Evolutionary conservation across 2,113 vertebrate species (phyloP), one percentile per base, ranked within the genome.

Genomic region (Tor tambroides): DNA sequence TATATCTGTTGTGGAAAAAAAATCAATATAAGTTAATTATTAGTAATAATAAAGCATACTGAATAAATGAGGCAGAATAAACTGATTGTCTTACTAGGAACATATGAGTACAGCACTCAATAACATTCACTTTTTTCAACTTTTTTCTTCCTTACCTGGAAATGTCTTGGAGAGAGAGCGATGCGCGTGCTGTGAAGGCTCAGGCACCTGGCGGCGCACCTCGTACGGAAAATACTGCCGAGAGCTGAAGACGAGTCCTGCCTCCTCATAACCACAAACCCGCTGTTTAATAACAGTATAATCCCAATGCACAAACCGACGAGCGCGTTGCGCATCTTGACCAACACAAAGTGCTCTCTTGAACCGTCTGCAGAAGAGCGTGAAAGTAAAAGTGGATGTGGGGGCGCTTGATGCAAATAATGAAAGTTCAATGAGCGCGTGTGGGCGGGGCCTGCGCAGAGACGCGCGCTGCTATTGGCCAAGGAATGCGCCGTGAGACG

Each of bases 131-230:
- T 51, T 76, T 28, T 41, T 28, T 28, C 2, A 17, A 38, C 56
- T 75, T 82, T 61, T 11, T 54, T 19, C 49, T 78, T 78, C 28
- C 63, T 78, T 85, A 94, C 92, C 91, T 92, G 91, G 93, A 95
- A 95, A 94, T 96, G 96, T 80, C 94, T 93, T 94, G 94, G 94
- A 93, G 95, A 95, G 91, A 95, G 94, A 88, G 95, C 95, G 92
- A 96, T 94, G 90, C 96, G 96, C 67, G 96, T 96, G 90, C 95
- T 95, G 93, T 97, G 96, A 87, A 98, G 91, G 86, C 96, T 96
- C 72, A 98, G 96, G 92, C 97, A 98, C 90, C 97, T 95, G 89
- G 97, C 95, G 72, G 95, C 92, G 90, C 97, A 98, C 92, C 96
- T 93, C 83, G 96, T 96, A 83, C 94, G 90, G 89, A 91, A 94